Percentiles rank a stretch among this genome's conserved stretches.
Conservation (phyloP, 2,888 invertebrate species). For the Parnassius smintheus region DNA sequence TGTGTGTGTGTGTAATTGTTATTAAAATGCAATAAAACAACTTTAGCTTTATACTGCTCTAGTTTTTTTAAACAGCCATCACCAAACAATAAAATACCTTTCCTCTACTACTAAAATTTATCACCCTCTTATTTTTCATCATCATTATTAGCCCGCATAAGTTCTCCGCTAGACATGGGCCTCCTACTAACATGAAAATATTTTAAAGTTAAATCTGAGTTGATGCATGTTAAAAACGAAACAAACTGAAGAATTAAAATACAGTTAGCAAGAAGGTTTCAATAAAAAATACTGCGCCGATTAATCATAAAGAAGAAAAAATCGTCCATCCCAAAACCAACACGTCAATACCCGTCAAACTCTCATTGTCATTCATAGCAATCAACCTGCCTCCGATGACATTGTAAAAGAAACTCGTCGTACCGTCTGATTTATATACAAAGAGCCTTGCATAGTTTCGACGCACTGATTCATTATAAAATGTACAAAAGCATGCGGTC, state of each 20-base stretch:
- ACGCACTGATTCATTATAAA: conserved; percentile 41
- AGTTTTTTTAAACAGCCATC: no score
- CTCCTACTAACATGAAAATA: no score
- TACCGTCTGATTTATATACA: conserved; percentile 41
- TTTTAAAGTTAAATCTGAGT: no score
- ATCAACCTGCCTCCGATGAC: conserved; percentile 40
- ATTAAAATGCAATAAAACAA: no score
- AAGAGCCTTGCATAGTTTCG: conserved; percentile 34
- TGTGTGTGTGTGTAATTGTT: no score
- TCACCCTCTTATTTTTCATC: no score
- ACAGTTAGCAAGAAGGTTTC: conserved; percentile 5
- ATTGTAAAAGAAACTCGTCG: conserved; percentile 39
- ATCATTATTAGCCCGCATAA: no score
- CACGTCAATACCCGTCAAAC: conserved; percentile 33
- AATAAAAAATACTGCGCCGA: not conserved
- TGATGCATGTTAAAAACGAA: no score
- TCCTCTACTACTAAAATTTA: no score
- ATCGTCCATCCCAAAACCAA: conserved; percentile 28
- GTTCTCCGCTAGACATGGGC: no score
- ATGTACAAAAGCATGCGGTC: conserved; percentile 47
- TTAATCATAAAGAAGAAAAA: conserved; percentile 28
- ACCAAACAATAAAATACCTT: no score
- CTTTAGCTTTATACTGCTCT: no score
- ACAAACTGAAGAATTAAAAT: not conserved
- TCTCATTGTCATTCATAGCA: conserved; percentile 42